Percentiles rank a stretch among this genome's conserved stretches.
These are phyloP conservation scores for Neodontobutis hainanensis DNA, from an alignment of 2,113 vertebrate species.

Conservation along the genomic window DNA sequence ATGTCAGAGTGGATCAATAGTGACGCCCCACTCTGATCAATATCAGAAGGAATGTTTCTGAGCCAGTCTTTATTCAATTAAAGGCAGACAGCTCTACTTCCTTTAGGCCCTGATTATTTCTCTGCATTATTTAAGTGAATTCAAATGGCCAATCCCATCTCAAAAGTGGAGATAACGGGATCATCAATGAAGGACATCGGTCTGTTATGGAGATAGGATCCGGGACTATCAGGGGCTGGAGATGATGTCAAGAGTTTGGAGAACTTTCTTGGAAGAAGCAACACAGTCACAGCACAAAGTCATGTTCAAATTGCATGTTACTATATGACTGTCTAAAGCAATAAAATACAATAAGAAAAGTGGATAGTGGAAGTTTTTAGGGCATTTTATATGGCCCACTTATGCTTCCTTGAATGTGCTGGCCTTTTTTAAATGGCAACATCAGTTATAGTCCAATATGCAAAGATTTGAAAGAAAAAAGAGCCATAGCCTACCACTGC, in stretches of 20 bases:
- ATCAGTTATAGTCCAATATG: too few species aligned
- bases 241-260: conserved; percentile 41
- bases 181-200: conserved; percentile 67
- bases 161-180: conserved; percentile 69
- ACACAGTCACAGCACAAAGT: too few species aligned
- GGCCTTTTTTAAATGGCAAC: too few species aligned
- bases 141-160: conserved; percentile 74
- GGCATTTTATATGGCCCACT: too few species aligned
- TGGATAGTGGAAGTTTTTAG: too few species aligned
- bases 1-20: conserved; percentile 69
- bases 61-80: conserved; percentile 75
- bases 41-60: conserved; percentile 76
- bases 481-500: too few species aligned
- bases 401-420: too few species aligned
- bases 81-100: conserved; percentile 56
- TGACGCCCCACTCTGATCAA: conserved; percentile 65
- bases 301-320: too few species aligned
- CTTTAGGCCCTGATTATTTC: conserved; percentile 70
- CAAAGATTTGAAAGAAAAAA: too few species aligned
- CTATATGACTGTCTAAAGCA: too few species aligned
- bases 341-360: too few species aligned
- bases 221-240: conserved; percentile 41
- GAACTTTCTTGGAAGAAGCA: background rate
- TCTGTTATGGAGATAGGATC: conserved; percentile 52
- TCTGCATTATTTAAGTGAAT: conserved; percentile 75